Evolutionary conservation across 1,140 invertebrate species (phyloP), one percentile per base, ranked within the genome.

Genomic region (Steinernema khuongi): DNA sequence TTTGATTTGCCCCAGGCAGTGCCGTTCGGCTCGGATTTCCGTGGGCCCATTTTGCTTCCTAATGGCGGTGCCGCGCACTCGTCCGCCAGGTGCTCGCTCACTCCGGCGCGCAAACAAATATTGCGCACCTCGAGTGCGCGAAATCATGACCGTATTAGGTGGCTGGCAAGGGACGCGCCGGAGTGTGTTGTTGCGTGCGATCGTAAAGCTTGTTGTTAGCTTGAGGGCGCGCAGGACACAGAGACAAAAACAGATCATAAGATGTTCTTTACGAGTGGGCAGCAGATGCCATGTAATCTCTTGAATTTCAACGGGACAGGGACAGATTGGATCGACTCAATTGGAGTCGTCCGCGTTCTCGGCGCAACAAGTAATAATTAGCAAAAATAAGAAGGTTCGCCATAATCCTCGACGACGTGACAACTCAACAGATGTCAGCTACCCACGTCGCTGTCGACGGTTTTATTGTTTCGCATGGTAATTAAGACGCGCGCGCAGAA

Each of bases 391-490:
- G 26, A 60, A 60, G 11, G 50, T n/a, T 41, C n/a, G 7, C n/a
- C 36, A 7, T 41, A 7, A 7, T 41, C 36, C 7, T 41, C 36
- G 7, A 11, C 36, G 7, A 7, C 7, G 36, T 41, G 36, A 60
- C 50, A 60, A 60, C 50, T 60, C 50, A 60, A 60, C 50, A 60
- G 50, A 60, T 60, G 50, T 60, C 50, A 60, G 50, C 50, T 22
- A 60, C 50, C 7, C 50, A 60, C 50, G 50, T 60, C n/a, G n/a
- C n/a, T n/a, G n/a, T n/a, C 50, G 50, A 60, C 50, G 50, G 50
- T 7, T 60, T 60, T 60, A 60, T 60, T 60, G 50, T 60, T 60
- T 60, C 50, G 50, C 50, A 60, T 60, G 50, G 50, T 60, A 60
- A 60, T 60, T 60, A 60, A 60, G 50, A 60, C 50, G 50, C 50